These are phyloP conservation scores for Eulacestoma nigropectus DNA, from an alignment of 2,113 vertebrate species.

Conservation along the genomic window DNA sequence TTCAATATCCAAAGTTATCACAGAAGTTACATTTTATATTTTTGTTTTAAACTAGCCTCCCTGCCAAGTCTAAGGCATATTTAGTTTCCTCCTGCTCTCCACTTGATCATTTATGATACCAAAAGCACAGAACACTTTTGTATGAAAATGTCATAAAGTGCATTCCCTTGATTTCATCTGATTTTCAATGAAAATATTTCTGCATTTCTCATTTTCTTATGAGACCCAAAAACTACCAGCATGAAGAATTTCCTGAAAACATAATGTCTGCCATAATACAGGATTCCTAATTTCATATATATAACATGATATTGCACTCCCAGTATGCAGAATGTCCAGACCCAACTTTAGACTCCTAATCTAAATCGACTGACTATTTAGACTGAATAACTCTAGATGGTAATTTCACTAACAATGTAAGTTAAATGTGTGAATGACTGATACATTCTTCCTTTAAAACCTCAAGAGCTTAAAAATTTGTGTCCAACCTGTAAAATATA, in stretches of 20 bases:
- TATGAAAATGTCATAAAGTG: neutral
- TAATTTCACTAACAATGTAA: neutral
- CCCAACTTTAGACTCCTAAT: neutral
- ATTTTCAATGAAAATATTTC: neutral
- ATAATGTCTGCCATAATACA: neutral
- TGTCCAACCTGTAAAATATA: neutral
- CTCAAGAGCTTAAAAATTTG: neutral
- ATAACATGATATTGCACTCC: neutral
- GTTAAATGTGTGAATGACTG: neutral
- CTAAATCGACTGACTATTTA: neutral
- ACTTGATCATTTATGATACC: neutral
- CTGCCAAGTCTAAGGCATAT: neutral
- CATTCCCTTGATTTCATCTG: neutral
- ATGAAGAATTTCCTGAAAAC: neutral
- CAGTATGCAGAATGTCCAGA: neutral
- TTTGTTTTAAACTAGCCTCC: neutral
- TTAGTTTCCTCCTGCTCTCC: neutral
- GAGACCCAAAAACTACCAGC: neutral
- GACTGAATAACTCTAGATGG: neutral
- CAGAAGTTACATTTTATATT: neutral
- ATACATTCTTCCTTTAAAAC: neutral
- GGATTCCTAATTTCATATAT: neutral
- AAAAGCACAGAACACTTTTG: neutral
- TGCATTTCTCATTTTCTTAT: neutral
- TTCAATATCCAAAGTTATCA: neutral